Conservation (phyloP, 2,888 invertebrate genomes). For the Entomobrya proxima region DNA sequence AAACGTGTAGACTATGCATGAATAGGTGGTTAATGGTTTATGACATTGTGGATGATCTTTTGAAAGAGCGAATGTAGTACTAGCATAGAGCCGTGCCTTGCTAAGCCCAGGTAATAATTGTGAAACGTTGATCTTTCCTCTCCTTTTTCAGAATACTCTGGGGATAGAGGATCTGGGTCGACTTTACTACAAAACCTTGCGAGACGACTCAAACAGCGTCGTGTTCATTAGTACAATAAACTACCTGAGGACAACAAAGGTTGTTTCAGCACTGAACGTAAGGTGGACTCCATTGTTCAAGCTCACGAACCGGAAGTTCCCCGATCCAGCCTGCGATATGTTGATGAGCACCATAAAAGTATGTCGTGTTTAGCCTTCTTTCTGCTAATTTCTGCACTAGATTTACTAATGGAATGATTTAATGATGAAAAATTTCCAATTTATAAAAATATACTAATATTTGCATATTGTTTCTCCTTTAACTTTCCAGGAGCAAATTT, state of each 20-base stretch:
- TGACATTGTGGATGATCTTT: neutral
- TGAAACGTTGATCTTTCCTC: constrained; percentile 4
- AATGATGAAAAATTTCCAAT: constrained; percentile 24
- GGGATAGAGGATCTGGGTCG: constrained; percentile 96
- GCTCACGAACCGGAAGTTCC: constrained; percentile 73
- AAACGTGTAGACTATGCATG: neutral
- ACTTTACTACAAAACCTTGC: constrained; percentile 92
- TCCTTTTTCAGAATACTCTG: constrained; percentile 84
- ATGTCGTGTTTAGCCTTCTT: constrained; percentile 66
- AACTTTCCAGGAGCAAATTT: constrained; percentile 80
- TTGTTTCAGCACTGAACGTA: constrained; percentile 91
- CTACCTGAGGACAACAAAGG: constrained; percentile 87
- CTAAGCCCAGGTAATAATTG: too few species aligned
- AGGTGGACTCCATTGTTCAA: constrained; percentile 94
- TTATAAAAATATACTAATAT: neutral
- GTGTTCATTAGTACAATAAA: constrained; percentile 90
- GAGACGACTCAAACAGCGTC: constrained; percentile 91
- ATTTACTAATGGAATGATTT: constrained; percentile 38
- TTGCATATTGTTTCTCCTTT: neutral
- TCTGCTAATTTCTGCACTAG: neutral
- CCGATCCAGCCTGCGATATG: constrained; percentile 77
- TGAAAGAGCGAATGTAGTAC: too few species aligned
- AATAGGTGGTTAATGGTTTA: neutral
- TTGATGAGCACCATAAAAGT: constrained; percentile 91
- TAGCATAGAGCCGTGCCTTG: too few species aligned